Evolutionary conservation across 2,113 vertebrate species (phyloP).

Genomic region (Nothocercus nigrocapillus): DNA sequence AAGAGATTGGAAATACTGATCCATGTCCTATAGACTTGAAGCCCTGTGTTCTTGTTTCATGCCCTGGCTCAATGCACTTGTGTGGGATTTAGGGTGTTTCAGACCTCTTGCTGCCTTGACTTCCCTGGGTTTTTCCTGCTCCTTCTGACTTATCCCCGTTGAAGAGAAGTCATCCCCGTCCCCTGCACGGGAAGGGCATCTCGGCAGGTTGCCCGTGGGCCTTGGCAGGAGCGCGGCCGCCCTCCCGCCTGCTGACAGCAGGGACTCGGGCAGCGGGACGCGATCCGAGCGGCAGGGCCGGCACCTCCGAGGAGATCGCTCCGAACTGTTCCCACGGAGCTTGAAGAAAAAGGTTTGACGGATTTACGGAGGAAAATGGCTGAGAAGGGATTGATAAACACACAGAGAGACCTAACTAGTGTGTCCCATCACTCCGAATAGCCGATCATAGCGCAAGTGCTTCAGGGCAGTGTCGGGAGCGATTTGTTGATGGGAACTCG

Average conservation of each 20-base stretch:
- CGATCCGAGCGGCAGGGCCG: constrained; percentile 63
- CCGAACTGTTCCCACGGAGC: constrained; percentile 52
- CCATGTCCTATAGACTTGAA: fast-evolving
- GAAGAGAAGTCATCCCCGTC: not conserved
- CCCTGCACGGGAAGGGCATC: not conserved
- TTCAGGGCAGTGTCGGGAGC: constrained; percentile 67
- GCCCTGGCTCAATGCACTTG: not conserved
- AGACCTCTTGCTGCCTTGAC: not conserved
- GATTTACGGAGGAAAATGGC: constrained; percentile 63
- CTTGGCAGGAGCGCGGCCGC: fast-evolving
- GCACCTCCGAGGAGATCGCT: constrained; percentile 65
- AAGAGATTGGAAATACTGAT: not conserved
- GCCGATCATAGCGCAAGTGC: constrained; percentile 64
- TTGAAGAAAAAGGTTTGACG: constrained; percentile 67
- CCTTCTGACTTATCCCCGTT: not conserved
- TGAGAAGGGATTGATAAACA: constrained; percentile 73
- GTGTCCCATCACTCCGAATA: constrained; percentile 73
- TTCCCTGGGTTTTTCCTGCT: not conserved
- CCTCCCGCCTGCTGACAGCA: not conserved
- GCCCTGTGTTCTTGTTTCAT: not conserved
- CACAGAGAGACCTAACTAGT: constrained; percentile 70
- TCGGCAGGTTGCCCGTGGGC: not conserved
- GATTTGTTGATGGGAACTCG: constrained; percentile 68
- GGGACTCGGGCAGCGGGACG: not conserved
- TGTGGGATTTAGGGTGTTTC: not conserved